These are phyloP conservation scores for Penaeus vannamei DNA, from an alignment of 1,140 invertebrate species.

Conservation along the genomic window DNA sequence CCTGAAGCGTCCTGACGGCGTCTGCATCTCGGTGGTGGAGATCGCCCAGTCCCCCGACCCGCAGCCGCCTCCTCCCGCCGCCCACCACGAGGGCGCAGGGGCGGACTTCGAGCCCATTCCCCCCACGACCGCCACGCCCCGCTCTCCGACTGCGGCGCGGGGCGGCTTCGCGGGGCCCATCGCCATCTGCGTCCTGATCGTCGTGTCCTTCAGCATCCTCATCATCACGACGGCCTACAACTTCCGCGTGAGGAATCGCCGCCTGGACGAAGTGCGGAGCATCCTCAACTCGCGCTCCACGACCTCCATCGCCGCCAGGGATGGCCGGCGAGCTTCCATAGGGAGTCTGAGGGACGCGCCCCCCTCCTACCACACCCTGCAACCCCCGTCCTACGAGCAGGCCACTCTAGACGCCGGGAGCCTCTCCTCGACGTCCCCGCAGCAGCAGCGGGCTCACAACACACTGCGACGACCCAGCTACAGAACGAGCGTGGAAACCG, in stretches of 20 bases:
- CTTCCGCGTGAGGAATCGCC: background rate
- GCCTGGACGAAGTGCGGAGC: background rate
- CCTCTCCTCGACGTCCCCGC: no score
- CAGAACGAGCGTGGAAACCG: no score
- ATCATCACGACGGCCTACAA: constrained; percentile 21
- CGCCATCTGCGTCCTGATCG: constrained; percentile 11
- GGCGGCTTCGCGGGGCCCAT: background rate
- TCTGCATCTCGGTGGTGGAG: no score
- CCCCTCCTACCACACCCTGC: background rate
- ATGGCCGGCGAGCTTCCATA: no score
- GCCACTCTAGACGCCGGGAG: background rate
- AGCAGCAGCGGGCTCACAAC: no score
- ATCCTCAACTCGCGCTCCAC: background rate
- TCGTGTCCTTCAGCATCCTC: constrained; percentile 38
- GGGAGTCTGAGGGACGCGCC: background rate
- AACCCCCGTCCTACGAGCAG: constrained; percentile 35
- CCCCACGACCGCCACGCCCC: no score
- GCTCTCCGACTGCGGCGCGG: background rate
- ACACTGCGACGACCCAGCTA: no score
- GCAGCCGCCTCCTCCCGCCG: constrained; percentile 4
- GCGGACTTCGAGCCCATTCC: no score
- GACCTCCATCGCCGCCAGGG: no score
- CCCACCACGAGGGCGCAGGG: constrained; percentile 36
- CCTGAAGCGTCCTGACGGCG: no score
- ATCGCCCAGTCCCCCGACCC: background rate